Conservation (phyloP, 2,888 invertebrate genomes). For the Dynastes maya region DNA sequence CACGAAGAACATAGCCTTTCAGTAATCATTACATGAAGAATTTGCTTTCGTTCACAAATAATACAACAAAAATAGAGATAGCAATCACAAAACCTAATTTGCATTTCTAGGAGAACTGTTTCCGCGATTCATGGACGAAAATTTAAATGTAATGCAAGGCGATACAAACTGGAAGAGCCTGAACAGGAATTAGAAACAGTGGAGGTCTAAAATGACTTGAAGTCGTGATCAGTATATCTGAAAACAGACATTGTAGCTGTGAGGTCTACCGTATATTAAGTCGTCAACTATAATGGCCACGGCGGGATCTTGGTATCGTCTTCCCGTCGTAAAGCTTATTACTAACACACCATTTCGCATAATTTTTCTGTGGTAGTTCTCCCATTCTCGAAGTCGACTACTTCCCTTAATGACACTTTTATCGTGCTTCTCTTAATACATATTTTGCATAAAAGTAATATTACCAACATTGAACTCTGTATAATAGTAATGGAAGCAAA, state of each 20-base stretch:
- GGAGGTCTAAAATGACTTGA: background rate
- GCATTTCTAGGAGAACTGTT: no score
- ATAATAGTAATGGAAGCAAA: no score
- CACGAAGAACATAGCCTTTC: no score
- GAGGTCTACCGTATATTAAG: constrained; percentile 15
- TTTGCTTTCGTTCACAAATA: no score
- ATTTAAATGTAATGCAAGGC: no score
- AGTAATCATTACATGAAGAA: no score
- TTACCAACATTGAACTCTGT: background rate
- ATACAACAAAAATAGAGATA: no score
- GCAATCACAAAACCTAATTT: no score
- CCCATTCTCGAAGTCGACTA: background rate
- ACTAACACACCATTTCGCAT: constrained; percentile 35
- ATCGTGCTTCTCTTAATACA: background rate
- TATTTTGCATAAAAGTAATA: background rate
- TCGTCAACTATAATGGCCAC: constrained; percentile 2
- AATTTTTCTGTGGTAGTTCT: background rate
- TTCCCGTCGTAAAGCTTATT: constrained; percentile 18
- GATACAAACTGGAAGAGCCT: background rate
- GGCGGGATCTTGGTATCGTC: background rate
- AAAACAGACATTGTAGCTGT: background rate
- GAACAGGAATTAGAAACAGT: background rate
- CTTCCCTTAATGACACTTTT: constrained; percentile 4
- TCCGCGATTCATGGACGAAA: no score
- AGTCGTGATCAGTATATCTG: background rate